Base-by-base conservation (phyloP, 2,113 vertebrate genomes). In the Pterocles burchelli region DNA sequence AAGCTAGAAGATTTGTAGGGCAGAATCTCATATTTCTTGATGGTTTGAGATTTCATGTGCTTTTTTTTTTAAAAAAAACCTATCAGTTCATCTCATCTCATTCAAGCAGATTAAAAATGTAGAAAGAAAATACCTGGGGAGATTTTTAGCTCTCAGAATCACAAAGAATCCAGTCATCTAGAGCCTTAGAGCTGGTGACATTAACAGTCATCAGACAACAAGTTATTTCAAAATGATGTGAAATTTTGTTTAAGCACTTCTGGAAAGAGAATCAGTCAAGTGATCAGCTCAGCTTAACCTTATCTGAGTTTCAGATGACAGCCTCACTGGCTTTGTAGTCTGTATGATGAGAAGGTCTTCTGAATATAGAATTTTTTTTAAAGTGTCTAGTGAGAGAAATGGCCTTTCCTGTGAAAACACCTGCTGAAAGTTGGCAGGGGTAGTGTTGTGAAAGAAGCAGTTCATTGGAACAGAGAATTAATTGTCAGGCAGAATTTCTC, bases 251-350 rank as follows among this genome's bases (percentile, higher is more conserved):
- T 98, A 97, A 97, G 96, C 96, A 91, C 95, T 97, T 98, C 65
- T 94, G 95, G 97, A 97, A 96, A 91, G 96, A 94, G 87, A 97
- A 96, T 97, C 96, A 92, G 96, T 97, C 83, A 96, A 96, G 92
- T 96, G 92, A 96, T 97, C 96, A 96, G 91, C 77, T 87, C 49
- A 95, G 97, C 97, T 98, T 97, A 96, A 97, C 97, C 88, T 98
- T 98, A 98, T 98, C 98, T 97, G 95, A 95, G 97, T 96, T 95
- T 98, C 95, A 97, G 96, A 91, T 98, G 97, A 98, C 97, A 96
- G 82, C 88, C 89, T 94, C 77, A 54, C 89, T 80, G 94, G 91
- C 97, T 98, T 98, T 98, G 97, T 98, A 97, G 96, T 96, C 94
- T 86, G 85, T 94, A 82, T 95, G 97, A 98, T 98, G 97, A 95